Conservation (phyloP, 2,888 invertebrate species). For the Parthenolecanium corni region DNA sequence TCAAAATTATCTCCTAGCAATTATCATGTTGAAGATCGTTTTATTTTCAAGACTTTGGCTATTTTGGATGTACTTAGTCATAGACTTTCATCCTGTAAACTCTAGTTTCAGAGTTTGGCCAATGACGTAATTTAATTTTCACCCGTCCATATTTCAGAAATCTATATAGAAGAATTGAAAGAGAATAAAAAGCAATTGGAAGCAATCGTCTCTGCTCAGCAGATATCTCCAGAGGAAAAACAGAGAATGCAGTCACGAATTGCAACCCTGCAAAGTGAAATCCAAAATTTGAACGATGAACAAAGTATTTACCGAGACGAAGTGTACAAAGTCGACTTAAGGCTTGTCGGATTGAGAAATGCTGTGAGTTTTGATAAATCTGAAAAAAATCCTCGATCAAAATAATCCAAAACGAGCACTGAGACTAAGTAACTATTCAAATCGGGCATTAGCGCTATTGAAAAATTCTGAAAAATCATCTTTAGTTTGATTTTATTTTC, state of each 20-base stretch:
- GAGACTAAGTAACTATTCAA: too few relatives aligned
- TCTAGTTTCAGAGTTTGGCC: too few relatives aligned
- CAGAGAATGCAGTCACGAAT: constrained; percentile 5
- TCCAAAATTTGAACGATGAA: neutral
- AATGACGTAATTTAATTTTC: too few relatives aligned
- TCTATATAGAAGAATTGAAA: neutral
- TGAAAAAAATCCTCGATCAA: neutral
- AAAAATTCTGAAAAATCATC: too few relatives aligned
- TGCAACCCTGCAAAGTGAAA: neutral
- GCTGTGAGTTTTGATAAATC: neutral
- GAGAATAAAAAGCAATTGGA: neutral
- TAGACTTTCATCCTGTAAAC: too few relatives aligned
- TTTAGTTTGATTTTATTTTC: too few relatives aligned
- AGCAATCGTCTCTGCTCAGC: neutral
- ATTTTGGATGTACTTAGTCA: too few relatives aligned
- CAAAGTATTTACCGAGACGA: constrained; percentile 3
- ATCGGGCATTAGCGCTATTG: too few relatives aligned
- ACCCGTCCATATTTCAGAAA: neutral
- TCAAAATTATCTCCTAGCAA: too few relatives aligned
- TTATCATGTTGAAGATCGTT: too few relatives aligned
- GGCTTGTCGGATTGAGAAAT: neutral
- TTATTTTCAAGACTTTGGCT: neutral
- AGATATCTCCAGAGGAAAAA: constrained; percentile 5
- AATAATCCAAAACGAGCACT: too few relatives aligned
- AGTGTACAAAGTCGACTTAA: constrained; percentile 15